Conservation (phyloP, 2,888 invertebrate species). For the Idaea straminata region DNA sequence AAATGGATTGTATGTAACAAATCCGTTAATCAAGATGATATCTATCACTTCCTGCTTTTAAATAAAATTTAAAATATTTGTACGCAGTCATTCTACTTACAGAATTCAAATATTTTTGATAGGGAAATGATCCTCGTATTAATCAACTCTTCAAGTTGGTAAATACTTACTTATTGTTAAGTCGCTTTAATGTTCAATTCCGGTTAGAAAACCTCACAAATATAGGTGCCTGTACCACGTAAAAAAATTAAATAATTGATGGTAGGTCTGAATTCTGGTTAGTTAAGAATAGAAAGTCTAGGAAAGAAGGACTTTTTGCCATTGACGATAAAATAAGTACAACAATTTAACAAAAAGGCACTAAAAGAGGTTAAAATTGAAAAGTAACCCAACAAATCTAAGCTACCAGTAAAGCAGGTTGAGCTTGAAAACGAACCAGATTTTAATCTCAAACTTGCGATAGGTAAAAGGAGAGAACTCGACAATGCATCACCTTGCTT, state of each 20-base stretch:
- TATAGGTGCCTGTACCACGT: no score
- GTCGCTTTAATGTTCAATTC: neutral
- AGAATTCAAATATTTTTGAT: neutral
- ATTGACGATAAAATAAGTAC: neutral
- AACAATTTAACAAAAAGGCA: neutral
- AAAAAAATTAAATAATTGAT: no score
- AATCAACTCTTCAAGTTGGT: neutral
- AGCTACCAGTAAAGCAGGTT: slow-evolving; percentile 54
- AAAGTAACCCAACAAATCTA: slow-evolving; percentile 50
- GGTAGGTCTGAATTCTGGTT: no score
- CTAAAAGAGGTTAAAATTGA: neutral
- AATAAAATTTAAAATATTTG: neutral
- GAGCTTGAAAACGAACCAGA: slow-evolving; percentile 62
- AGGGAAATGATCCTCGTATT: neutral
- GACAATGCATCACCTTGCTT: slow-evolving; percentile 76
- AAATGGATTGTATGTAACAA: slow-evolving; percentile 45
- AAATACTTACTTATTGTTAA: neutral
- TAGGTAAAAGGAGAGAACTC: slow-evolving; percentile 56
- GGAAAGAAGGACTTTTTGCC: neutral
- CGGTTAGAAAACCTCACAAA: no score
- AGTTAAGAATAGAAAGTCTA: neutral
- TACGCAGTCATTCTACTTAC: neutral
- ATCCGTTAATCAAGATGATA: slow-evolving; percentile 49
- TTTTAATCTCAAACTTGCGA: slow-evolving; percentile 67
- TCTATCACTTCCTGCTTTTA: slow-evolving; percentile 43